Conservation (phyloP, 2,797 vertebrate species). For the Chaetophractus vellerosus region DNA sequence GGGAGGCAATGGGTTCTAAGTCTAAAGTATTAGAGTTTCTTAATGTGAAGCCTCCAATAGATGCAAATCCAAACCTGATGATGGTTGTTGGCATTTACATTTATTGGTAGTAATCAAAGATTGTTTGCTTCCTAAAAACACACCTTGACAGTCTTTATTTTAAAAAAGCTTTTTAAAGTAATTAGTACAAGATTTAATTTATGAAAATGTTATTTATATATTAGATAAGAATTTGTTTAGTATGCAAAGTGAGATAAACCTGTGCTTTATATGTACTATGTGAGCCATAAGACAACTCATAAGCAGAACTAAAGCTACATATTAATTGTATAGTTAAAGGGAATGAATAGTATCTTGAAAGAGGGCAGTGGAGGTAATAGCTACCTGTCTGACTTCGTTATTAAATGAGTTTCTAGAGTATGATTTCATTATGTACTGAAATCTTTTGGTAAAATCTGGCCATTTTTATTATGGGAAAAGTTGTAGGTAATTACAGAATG, state of each 20-base stretch:
- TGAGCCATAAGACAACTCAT: not conserved
- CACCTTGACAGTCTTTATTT: not conserved
- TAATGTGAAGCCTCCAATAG: not conserved
- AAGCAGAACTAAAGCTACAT: constrained; percentile 42
- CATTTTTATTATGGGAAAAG: constrained; percentile 42
- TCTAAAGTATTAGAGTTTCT: constrained; percentile 2
- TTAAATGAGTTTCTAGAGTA: constrained; percentile 32
- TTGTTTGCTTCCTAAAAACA: constrained; percentile 47
- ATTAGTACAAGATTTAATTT: constrained; percentile 11
- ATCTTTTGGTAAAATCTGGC: constrained; percentile 23
- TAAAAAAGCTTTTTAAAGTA: not conserved
- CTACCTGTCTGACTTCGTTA: not conserved
- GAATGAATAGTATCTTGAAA: constrained; percentile 49
- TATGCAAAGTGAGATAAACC: not conserved
- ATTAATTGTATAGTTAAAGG: constrained; percentile 30
- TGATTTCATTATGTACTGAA: not conserved
- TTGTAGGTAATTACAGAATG: constrained; percentile 25
- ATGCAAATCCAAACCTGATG: not conserved
- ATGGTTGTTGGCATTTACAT: not conserved
- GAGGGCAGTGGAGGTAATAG: not conserved
- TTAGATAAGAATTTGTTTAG: constrained; percentile 9
- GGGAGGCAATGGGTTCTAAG: not conserved
- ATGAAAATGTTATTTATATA: constrained; percentile 24
- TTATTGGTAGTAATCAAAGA: constrained; percentile 22
- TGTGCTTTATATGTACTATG: constrained; percentile 26